These are phyloP conservation scores for Cinclus mexicanus DNA, from an alignment of 2,113 vertebrate genomes.

Conservation along the genomic window DNA sequence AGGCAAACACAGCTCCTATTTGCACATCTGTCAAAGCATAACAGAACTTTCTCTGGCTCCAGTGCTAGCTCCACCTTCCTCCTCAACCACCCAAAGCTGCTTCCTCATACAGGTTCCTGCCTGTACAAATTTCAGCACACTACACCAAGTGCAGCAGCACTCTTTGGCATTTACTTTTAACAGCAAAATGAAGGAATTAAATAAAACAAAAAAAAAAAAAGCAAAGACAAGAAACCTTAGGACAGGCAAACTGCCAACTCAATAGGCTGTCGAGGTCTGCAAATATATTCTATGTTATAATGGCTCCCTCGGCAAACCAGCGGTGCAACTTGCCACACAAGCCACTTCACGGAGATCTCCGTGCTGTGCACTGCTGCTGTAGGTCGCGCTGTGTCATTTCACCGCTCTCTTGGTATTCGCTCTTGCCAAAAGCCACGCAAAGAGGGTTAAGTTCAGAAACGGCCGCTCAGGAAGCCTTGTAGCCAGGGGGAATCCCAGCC, in stretches of 20 bases:
- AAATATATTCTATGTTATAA: background rate
- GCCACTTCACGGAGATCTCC: background rate
- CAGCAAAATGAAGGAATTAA: background rate
- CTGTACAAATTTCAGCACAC: background rate
- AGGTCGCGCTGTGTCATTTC: background rate
- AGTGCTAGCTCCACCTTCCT: background rate
- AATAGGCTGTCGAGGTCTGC: background rate
- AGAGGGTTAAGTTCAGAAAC: background rate
- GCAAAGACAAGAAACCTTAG: background rate
- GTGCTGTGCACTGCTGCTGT: background rate
- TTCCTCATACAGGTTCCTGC: background rate
- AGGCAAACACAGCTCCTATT: background rate
- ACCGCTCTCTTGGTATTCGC: background rate
- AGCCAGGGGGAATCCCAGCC: background rate
- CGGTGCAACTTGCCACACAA: background rate
- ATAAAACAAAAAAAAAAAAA: background rate
- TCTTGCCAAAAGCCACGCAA: background rate
- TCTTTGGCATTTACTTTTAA: background rate
- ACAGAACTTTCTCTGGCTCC: background rate
- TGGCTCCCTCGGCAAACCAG: background rate
- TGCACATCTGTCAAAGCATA: background rate
- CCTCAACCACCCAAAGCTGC: background rate
- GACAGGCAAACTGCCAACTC: background rate
- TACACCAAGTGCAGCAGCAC: background rate
- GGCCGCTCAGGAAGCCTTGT: background rate